Evolutionary conservation across 2,113 vertebrate species (phyloP), one percentile per base, ranked within the genome.

Genomic region (Nematolebias whitei): DNA sequence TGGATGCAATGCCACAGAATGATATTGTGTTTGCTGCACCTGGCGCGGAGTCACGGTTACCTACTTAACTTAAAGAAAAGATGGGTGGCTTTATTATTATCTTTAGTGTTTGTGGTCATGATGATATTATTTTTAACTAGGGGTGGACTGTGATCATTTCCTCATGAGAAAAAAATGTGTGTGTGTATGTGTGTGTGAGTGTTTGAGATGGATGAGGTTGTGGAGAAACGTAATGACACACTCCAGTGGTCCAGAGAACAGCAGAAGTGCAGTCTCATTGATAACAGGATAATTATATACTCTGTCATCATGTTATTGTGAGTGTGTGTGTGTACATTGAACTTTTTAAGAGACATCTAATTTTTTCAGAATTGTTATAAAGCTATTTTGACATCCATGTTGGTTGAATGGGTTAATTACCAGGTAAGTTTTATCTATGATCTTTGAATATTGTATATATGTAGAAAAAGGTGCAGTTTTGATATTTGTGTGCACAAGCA

Each of bases 201-300:
- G 20, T 51, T 26, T 29, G 79, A 83, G 83, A 87, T 63, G 44
- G 79, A 90, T 88, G 81, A 68, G 81, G 66, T 82, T 65, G 63
- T 81, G 73, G 71, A 74, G 78, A 88, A 86, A 90, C 68, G 76
- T 79, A 88, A 90, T 90, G 85, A 88, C 83, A 87, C 79, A 88
- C 79, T 86, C 83, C 85, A 88, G 55, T 85, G 85, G 80, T 87
- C 83, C 83, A 88, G 78, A 82, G 82, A 87, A 86, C 76, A 78
- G 81, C 74, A 74, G 83, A 73, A 76, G 71, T 79, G 52, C 52
- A 24, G 64, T 74, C 74, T 87, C 82, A 83, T 79, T 87, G 86
- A 88, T 88, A 88, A 85, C 85, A 72, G 71, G 73, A 79, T 87
- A 88, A 90, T 90, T 88, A 90, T 88, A 69, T 83, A 82, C 81